Evolutionary conservation across 2,113 vertebrate genomes (phyloP), one percentile per base, ranked within the genome.

Genomic region (Boleophthalmus pectinirostris): DNA sequence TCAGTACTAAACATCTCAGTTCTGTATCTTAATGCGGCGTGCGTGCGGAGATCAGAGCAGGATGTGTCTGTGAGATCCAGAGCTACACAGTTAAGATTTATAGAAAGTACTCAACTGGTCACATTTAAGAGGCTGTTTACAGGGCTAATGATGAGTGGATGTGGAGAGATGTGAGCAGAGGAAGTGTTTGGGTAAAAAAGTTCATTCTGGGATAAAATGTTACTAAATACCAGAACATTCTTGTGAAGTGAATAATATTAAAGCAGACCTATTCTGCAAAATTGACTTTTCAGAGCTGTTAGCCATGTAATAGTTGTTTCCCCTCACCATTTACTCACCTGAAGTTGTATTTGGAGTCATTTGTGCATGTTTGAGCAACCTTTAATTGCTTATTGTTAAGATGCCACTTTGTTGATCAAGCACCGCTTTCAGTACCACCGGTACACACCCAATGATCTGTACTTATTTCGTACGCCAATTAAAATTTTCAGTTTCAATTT

Each of bases 11-110:
- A 73, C 71, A 57, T 81, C 67, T 84, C 21, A 20, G 64, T 75
- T 20, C 81, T 76, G 85, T 78, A 68, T 82, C 29, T 51, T 49
- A 63, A 81, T 80, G 78, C 82, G 66, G 20, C 46, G 70, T 72
- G 80, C 0, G 3, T 66, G 57, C 83, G 68, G 80, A 25, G 76
- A 86, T 81, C 87, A 87, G 79, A 74, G 75, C 74, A 18, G 61
- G 49, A 72, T 73, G 57, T 57, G 53, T 77, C 64, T 82, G 70
- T 20, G 3, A 56, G 65, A 56, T 69, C 60, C 35, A 1, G 53
- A 69, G 45, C 14, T 25, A 2, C 66, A 70, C 53, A 72, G 60
- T 54, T 21, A 65, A 4, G 21, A 51, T 66, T 74, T 43, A 66
- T 58, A 64, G 24, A 38, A 82, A 82, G 78, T 77, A 46, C 29